Evolutionary conservation across 2,113 vertebrate genomes (phyloP), one percentile per base, ranked within the genome.

Genomic region (Noctilio leporinus): DNA sequence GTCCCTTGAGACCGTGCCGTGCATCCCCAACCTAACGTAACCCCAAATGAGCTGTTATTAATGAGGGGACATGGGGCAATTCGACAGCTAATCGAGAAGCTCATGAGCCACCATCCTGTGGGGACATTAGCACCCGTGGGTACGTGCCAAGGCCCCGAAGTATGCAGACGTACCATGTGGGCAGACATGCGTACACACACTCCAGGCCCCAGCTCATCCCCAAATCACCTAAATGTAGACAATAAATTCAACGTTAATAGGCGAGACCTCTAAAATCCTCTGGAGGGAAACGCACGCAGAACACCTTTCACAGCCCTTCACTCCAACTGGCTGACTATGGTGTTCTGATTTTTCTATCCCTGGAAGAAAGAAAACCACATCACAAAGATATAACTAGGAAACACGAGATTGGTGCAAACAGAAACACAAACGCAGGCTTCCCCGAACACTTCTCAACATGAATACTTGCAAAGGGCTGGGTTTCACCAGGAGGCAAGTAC

Each of bases 191-290:
- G 35, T n/a, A 49, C 1, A 40, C 6, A 53, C 14, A 24, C 5
- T 77, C 43, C 12, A 22, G 59, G 82, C 26, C 51, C 69, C 26
- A 80, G 57, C 38, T 70, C 87, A n/a, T 26, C 49, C 75, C 51
- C 67, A 9, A n/a, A n/a, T n/a, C n/a, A n/a, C n/a, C 70, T 65
- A 91, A 94, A 81, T 22, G 38, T 0, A 53, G 62, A 67, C 7
- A 94, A 92, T 62, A 73, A 33, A 75, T 43, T 67, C 95, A 82
- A 49, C 24, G 73, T 62, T 73, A 90, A 65, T 24, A 86, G 78
- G 62, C 4, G 12, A 64, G 82, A 91, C 64, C 62, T 96, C 91
- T 55, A 40, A 45, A 76, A 45, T 17, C 40, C 59, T 45, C 72
- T 86, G n/a, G 28, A 94, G 70, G 55, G 28, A 91, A 80, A n/a